A percentile compares a stretch with the other conserved stretches of the same genome.
These are phyloP conservation scores for Matsumyia berberina DNA, from an alignment of 2,888 invertebrate genomes.

Conservation along the genomic window DNA sequence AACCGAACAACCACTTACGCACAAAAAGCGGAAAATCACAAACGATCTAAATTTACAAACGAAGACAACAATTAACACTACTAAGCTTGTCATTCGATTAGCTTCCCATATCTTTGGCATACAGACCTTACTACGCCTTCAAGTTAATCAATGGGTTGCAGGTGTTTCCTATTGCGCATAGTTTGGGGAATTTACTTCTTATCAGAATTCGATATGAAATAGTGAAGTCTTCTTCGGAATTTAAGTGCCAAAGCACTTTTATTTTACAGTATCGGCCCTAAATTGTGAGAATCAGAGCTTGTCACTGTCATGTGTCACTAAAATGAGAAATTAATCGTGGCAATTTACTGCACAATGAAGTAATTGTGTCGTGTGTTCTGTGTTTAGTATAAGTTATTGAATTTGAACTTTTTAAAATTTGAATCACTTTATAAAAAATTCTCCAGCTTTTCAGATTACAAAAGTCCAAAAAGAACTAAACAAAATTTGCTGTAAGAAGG, in stretches of 20 bases:
- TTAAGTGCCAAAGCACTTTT: conserved; percentile 3
- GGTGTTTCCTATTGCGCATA: conserved; percentile 34
- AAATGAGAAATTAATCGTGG: too few species aligned
- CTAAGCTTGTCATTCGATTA: not conserved
- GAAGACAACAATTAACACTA: not conserved
- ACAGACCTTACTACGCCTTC: not conserved
- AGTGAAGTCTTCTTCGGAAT: not conserved
- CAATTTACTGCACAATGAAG: too few species aligned
- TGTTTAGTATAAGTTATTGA: too few species aligned
- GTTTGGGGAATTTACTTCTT: not conserved
- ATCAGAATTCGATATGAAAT: conserved; percentile 11
- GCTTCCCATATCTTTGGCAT: not conserved
- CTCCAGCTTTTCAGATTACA: too few species aligned
- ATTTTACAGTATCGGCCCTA: not conserved
- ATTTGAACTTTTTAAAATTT: too few species aligned
- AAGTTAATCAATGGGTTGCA: conserved; percentile 28
- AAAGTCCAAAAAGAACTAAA: too few species aligned
- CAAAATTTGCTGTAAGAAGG: too few species aligned
- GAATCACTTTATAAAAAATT: too few species aligned
- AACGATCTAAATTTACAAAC: not conserved
- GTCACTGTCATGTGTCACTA: too few species aligned
- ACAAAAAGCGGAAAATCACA: not conserved
- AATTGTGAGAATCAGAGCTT: not conserved
- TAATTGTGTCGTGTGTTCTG: too few species aligned
- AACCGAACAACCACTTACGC: too few species aligned